Conservation (phyloP, 2,888 invertebrate genomes). For the Luperina nickerlii region DNA sequence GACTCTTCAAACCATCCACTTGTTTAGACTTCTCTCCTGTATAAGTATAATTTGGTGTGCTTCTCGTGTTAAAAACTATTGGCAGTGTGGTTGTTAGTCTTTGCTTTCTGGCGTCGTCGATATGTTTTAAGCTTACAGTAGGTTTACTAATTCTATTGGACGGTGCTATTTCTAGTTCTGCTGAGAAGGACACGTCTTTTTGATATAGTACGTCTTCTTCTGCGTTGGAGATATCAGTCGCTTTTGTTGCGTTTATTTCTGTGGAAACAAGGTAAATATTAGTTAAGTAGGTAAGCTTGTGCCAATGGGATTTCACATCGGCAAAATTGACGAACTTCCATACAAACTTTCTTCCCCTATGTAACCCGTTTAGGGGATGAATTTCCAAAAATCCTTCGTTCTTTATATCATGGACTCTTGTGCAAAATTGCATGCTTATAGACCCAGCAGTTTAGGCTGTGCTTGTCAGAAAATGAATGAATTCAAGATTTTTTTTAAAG, state of each 20-base stretch:
- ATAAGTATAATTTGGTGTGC: slow-evolving; percentile 78
- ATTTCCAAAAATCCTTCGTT: background rate
- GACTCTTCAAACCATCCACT: slow-evolving; percentile 83
- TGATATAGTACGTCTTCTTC: slow-evolving; percentile 94
- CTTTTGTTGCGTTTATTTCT: slow-evolving; percentile 94
- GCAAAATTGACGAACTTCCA: background rate
- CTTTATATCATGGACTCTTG: background rate
- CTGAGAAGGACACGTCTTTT: slow-evolving; percentile 94
- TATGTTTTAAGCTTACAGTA: slow-evolving; percentile 82
- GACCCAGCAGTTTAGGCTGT: background rate
- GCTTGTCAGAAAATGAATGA: background rate
- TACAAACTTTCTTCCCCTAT: background rate
- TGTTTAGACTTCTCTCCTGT: slow-evolving; percentile 85
- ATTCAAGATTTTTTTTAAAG: background rate
- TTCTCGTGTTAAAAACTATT: slow-evolving; percentile 65
- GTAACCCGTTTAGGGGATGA: background rate
- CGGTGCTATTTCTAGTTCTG: slow-evolving; percentile 92
- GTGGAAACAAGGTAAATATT: slow-evolving; percentile 73
- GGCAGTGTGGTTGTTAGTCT: slow-evolving; percentile 76
- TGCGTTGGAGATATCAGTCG: slow-evolving; percentile 89
- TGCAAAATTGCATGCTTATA: background rate
- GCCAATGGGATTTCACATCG: background rate
- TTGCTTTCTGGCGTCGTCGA: slow-evolving; percentile 72
- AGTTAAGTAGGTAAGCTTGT: background rate
- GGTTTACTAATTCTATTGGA: slow-evolving; percentile 86